phyloP scores from a whole-genome alignment of 1,140 invertebrate genomes.

The Saccostrea glomerata region DNA sequence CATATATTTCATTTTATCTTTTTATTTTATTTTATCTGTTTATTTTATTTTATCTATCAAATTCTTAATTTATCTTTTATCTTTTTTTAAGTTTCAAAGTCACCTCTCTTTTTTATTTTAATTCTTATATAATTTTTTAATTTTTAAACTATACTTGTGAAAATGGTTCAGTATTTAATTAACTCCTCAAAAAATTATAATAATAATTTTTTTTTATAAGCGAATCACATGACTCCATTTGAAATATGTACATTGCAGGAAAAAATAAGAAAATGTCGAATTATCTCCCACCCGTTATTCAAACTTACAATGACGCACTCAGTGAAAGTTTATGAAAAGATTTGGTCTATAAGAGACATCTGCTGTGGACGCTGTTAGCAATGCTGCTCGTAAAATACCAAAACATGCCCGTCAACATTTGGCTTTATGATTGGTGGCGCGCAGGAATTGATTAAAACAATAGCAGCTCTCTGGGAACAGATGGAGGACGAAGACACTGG shows the following conservation, averaged over 20 bases:
- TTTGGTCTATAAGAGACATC: background rate
- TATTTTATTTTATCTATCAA: no score
- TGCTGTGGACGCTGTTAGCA: background rate
- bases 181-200: background rate
- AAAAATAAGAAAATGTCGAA: background rate
- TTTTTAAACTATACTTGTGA: no score
- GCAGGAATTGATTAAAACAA: conserved; percentile 30
- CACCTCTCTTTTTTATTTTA: no score
- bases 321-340: background rate
- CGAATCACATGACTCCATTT: background rate
- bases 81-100: no score
- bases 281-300: background rate
- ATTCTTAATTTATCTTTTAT: no score
- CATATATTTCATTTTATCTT: no score
- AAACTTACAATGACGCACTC: background rate
- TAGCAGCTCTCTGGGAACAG: conserved; percentile 7
- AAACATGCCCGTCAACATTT: conserved; percentile 35
- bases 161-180: no score
- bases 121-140: no score
- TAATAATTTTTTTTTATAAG: background rate
- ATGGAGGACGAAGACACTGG: background rate
- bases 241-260: background rate
- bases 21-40: no score
- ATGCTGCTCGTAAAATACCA: conserved; percentile 11
- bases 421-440: conserved; percentile 2